These are phyloP conservation scores for Samia ricini DNA, from an alignment of 1,140 invertebrate species.

Conservation along the genomic window DNA sequence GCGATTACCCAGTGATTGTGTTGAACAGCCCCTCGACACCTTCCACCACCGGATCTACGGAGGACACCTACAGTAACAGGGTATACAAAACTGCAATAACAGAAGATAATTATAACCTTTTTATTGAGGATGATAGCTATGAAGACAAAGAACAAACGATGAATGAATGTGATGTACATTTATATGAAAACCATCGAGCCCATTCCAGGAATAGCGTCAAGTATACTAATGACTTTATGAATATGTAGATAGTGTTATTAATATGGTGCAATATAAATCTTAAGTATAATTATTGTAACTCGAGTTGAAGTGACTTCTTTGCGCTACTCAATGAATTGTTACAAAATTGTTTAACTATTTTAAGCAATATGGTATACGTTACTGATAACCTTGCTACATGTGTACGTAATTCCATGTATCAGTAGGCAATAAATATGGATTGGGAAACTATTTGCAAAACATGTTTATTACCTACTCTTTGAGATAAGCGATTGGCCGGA, in stretches of 20 bases:
- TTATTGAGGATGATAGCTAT: constrained; percentile 37
- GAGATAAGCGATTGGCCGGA: constrained; percentile 3
- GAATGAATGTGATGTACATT: constrained; percentile 43
- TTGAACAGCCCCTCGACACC: constrained; percentile 67
- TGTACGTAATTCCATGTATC: background rate
- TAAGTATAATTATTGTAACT: constrained; percentile 3
- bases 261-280: constrained; percentile 37
- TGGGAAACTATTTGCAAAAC: background rate
- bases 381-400: background rate
- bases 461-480: background rate
- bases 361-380: background rate
- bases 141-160: constrained; percentile 39
- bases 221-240: constrained; percentile 28
- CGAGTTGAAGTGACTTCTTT: constrained; percentile 15
- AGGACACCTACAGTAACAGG: constrained; percentile 64
- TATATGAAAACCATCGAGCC: constrained; percentile 38
- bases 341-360: constrained; percentile 31
- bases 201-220: constrained; percentile 62
- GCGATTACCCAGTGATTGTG: constrained; percentile 54
- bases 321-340: constrained; percentile 32
- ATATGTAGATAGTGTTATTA: constrained; percentile 28
- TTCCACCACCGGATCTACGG: constrained; percentile 43
- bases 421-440: background rate
- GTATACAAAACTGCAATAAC: constrained; percentile 61
- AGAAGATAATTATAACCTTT: constrained; percentile 39